A percentile compares a stretch with the other conserved stretches of the same genome.
phyloP scores from a whole-genome alignment of 2,888 invertebrate genomes.

The Sialis fuliginosa region DNA sequence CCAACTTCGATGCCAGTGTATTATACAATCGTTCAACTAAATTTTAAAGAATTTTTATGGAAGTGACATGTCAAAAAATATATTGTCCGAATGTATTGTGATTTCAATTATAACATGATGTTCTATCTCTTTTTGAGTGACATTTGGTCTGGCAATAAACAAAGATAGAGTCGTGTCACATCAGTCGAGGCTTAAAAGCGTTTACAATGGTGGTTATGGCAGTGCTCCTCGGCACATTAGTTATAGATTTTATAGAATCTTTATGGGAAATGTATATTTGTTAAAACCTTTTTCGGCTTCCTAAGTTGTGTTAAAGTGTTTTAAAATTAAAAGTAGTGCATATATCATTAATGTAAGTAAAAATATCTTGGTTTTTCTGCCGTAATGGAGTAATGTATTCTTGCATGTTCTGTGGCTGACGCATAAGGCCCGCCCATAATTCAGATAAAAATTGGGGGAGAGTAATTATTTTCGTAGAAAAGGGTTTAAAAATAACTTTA shows the following conservation, averaged over 20 bases:
- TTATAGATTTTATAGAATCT: slow-evolving; percentile 17
- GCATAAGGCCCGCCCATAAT: slow-evolving; percentile 22
- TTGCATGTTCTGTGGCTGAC: slow-evolving; percentile 14
- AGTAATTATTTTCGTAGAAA: not conserved
- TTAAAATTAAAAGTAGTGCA: not conserved
- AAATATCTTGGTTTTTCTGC: not conserved
- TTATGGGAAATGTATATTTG: not conserved
- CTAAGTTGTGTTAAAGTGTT: not conserved
- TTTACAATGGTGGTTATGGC: slow-evolving; percentile 5
- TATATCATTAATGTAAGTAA: not conserved
- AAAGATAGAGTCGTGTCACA: not conserved
- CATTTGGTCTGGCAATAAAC: not conserved
- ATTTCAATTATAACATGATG: slow-evolving; percentile 1
- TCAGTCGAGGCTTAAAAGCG: slow-evolving; percentile 1
- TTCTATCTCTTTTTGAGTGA: not conserved
- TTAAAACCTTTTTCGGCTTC: not conserved
- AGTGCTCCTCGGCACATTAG: slow-evolving; percentile 15
- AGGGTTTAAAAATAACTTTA: not conserved
- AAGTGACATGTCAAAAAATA: not conserved
- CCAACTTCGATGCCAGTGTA: too few species aligned
- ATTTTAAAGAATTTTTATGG: not conserved
- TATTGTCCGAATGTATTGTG: slow-evolving; percentile 2
- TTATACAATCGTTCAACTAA: not conserved
- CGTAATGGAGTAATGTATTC: not conserved
- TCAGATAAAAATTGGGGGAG: not conserved